Conservation (phyloP, 2,888 invertebrate species). For the Hydraecia micacea region DNA sequence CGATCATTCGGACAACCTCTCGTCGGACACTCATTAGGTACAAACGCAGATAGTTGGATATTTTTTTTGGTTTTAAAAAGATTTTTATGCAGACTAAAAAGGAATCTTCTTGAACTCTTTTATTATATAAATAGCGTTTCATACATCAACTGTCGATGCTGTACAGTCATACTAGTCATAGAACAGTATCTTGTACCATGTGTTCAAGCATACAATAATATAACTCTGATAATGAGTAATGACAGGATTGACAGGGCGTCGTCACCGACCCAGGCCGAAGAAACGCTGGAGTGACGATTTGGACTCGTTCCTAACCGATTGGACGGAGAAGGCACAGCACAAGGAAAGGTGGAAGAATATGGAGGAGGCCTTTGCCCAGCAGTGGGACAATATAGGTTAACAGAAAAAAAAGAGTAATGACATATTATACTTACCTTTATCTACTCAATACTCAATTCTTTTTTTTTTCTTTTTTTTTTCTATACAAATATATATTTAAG, state of each 20-base stretch:
- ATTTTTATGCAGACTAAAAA: neutral
- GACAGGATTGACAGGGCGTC: neutral
- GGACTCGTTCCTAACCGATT: too few species aligned
- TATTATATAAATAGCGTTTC: neutral
- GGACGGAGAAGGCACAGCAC: too few species aligned
- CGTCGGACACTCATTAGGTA: neutral
- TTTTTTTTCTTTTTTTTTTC: too few species aligned
- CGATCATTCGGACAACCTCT: neutral
- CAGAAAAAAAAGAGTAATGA: too few species aligned
- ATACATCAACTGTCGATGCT: neutral
- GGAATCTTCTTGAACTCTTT: neutral
- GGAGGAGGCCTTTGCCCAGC: too few species aligned
- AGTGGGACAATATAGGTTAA: too few species aligned
- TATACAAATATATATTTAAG: too few species aligned
- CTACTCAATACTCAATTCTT: too few species aligned
- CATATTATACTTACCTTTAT: too few species aligned
- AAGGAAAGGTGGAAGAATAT: too few species aligned
- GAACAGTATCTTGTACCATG: constrained; percentile 16
- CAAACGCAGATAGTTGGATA: neutral
- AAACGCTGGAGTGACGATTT: too few species aligned
- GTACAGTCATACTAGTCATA: neutral
- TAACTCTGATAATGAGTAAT: neutral
- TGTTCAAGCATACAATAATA: neutral
- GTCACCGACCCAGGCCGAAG: too few species aligned
- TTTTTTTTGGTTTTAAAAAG: neutral